Conservation (phyloP, 2,113 vertebrate genomes). For the Perca fluviatilis region DNA sequence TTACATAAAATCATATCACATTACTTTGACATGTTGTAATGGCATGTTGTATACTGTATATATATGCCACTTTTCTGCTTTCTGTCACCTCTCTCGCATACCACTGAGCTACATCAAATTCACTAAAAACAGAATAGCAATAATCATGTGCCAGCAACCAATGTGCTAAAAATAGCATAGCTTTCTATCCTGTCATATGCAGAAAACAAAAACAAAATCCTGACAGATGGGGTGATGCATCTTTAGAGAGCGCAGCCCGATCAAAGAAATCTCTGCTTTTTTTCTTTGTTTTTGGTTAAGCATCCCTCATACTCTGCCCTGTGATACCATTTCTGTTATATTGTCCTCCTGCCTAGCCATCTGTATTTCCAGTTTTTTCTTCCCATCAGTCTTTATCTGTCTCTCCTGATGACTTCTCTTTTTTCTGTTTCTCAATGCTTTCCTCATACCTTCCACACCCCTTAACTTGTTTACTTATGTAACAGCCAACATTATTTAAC, state of each 20-base stretch:
- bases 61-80: neutral
- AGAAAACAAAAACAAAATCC: constrained; percentile 48
- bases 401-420: constrained; percentile 26
- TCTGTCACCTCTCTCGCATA: constrained; percentile 1
- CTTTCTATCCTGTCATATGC: constrained; percentile 70
- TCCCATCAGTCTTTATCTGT: constrained; percentile 45
- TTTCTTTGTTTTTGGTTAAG: constrained; percentile 65
- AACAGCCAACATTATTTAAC: neutral
- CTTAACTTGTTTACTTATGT: neutral
- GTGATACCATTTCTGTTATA: constrained; percentile 51
- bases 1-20: neutral
- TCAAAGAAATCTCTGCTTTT: constrained; percentile 68
- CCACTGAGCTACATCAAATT: constrained; percentile 47
- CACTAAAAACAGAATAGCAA: constrained; percentile 50
- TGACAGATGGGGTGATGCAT: constrained; percentile 75
- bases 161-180: constrained; percentile 73
- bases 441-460: constrained; percentile 1
- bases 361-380: constrained; percentile 47
- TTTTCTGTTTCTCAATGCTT: constrained; percentile 7
- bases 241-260: constrained; percentile 51
- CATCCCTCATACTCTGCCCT: constrained; percentile 46
- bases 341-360: constrained; percentile 53
- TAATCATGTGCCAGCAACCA: constrained; percentile 60
- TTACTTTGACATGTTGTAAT: neutral
- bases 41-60: too few species aligned